Percentiles rank a stretch among this genome's conserved stretches.
Evolutionary conservation across 2,888 invertebrate species (phyloP).

Genomic region (Protodeltote pygarga): DNA sequence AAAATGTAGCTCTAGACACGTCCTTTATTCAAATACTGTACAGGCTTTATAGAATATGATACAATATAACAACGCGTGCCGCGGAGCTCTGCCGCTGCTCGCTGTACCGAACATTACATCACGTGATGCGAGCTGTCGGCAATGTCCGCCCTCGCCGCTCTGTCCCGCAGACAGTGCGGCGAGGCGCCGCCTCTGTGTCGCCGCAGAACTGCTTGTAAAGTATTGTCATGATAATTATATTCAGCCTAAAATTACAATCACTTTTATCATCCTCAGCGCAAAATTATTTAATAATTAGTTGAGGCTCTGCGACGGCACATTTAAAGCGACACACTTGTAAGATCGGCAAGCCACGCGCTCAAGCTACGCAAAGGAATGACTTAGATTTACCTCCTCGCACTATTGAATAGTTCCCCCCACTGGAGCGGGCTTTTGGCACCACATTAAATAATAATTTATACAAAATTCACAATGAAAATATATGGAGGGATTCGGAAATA

Average conservation of each 20-base stretch:
- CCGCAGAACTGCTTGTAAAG: slow-evolving; percentile 19
- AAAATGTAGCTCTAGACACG: slow-evolving; percentile 71
- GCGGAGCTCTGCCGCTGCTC: slow-evolving; percentile 8
- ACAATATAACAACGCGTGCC: slow-evolving; percentile 65
- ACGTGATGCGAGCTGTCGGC: background rate
- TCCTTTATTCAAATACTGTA: slow-evolving; percentile 85
- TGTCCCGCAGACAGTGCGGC: slow-evolving; percentile 5
- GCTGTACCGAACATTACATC: slow-evolving; percentile 2
- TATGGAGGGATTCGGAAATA: slow-evolving; percentile 66
- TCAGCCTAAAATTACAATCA: slow-evolving; percentile 22
- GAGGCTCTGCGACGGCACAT: slow-evolving; percentile 5
- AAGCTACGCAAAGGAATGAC: slow-evolving; percentile 74
- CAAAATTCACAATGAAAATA: slow-evolving; percentile 42
- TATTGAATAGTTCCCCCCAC: slow-evolving; percentile 35
- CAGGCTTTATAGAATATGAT: slow-evolving; percentile 76
- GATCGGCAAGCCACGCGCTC: slow-evolving; percentile 50
- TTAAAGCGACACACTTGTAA: slow-evolving; percentile 19
- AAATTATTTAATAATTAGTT: slow-evolving; percentile 21
- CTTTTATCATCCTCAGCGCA: slow-evolving; percentile 9
- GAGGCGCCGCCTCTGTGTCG: slow-evolving; percentile 13
- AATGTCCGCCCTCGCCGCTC: background rate
- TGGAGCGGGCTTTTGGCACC: slow-evolving; percentile 43
- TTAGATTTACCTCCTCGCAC: slow-evolving; percentile 63
- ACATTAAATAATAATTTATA: slow-evolving; percentile 51
- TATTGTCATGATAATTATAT: slow-evolving; percentile 49